phyloP scores from a whole-genome alignment of 35 echinoderm and acorn worm species.

The Hemicentrotus pulcherrimus region DNA sequence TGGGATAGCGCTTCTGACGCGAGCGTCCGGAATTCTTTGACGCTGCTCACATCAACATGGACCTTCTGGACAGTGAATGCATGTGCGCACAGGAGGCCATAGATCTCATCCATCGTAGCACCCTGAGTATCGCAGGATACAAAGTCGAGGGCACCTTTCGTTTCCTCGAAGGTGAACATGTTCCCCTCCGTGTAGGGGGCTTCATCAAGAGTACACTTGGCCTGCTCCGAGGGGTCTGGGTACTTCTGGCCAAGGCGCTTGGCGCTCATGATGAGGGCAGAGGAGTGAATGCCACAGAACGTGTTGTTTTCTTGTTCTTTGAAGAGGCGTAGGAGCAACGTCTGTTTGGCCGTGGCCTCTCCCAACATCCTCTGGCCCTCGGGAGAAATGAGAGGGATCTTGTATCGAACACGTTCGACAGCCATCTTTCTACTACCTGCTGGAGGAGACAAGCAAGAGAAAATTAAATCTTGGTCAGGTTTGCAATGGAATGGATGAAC shows the following conservation, averaged over 20 bases:
- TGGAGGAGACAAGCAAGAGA: neutral
- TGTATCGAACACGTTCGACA: constrained; percentile 21
- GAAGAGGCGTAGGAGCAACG: constrained; percentile 64
- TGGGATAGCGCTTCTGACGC: constrained; percentile 51
- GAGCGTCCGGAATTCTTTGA: constrained; percentile 65
- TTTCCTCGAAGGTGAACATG: constrained; percentile 71
- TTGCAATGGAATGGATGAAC: too few relatives aligned
- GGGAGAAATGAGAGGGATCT: constrained; percentile 62
- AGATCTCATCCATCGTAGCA: constrained; percentile 56
- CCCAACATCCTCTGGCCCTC: constrained; percentile 67
- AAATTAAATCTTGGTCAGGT: neutral
- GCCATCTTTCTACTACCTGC: neutral
- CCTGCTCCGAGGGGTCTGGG: neutral
- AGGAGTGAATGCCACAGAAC: constrained; percentile 76
- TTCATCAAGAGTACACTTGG: constrained; percentile 18
- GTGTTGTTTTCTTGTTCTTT: constrained; percentile 69
- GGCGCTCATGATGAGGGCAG: constrained; percentile 72
- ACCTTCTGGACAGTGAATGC: constrained; percentile 21
- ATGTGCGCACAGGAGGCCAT: constrained; percentile 45
- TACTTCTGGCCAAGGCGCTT: constrained; percentile 50
- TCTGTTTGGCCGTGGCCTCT: constrained; percentile 33
- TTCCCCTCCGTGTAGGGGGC: constrained; percentile 59
- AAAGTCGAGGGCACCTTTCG: constrained; percentile 49
- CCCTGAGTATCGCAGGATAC: constrained; percentile 29
- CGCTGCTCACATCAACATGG: constrained; percentile 50